Conservation (phyloP, 2,797 vertebrate genomes). For the Zenarchopterus dispar region DNA sequence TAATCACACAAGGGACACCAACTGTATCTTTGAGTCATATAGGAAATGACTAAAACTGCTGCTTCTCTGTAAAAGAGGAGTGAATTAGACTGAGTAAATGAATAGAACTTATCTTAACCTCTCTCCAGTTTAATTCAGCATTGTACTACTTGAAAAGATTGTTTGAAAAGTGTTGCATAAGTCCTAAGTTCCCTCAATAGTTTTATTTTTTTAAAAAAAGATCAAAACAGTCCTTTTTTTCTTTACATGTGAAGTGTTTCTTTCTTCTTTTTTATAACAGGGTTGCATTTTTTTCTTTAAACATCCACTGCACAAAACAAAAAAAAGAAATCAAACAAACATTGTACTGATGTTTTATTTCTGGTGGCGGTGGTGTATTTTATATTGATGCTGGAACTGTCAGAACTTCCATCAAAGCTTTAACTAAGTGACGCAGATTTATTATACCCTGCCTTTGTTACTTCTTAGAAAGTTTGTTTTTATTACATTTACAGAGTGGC, state of each 20-base stretch:
- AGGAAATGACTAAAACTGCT: constrained; percentile 24
- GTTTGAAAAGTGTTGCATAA: no score
- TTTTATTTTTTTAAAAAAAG: no score
- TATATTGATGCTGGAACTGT: constrained; percentile 21
- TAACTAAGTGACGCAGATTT: not conserved
- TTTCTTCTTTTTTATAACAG: no score
- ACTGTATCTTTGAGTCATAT: constrained; percentile 2
- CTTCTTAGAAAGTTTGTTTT: constrained; percentile 4
- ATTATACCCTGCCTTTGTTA: not conserved
- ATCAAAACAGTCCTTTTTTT: no score
- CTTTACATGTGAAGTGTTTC: no score
- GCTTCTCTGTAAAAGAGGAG: not conserved
- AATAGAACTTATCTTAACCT: not conserved
- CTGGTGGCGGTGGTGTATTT: not conserved
- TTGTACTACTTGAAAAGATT: no score
- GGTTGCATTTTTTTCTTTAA: no score
- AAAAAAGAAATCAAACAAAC: no score
- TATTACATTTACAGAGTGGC: not conserved
- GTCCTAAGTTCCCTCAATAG: no score
- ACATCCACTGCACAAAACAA: no score
- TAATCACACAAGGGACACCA: not conserved
- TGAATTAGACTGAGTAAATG: not conserved
- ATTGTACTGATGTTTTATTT: constrained; percentile 1
- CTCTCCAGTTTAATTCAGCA: not conserved
- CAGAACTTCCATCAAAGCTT: not conserved